Evolutionary conservation across 2,888 invertebrate species (phyloP), one percentile per base, ranked within the genome.

Genomic region (Leptarthrus brevirostris): DNA sequence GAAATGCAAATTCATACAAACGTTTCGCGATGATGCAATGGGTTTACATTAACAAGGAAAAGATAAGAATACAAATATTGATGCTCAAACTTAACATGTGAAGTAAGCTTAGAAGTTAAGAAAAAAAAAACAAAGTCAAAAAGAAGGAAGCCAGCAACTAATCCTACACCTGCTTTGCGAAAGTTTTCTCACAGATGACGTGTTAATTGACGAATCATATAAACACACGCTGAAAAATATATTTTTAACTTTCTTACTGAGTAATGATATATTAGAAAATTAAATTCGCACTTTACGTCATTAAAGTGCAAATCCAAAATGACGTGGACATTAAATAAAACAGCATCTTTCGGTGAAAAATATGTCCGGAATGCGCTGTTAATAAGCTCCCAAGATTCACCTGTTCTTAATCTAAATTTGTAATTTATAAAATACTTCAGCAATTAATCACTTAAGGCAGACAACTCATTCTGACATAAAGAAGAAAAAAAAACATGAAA

Each of bases 201-300:
- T n/a, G n/a, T n/a, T 40, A 40, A 40, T 40, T 40, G 40, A 40
- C n/a, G 3, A 40, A 6, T 12, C 12, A 12, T 12, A n/a, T 40
- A 40, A 40, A 40, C 40, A 40, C 3, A 40, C 8, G 12, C 3
- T 40, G 6, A 40, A 40, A 40, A 40, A 12, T 12, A 40, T 40
- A 40, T 49, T 49, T 16, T 49, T 20, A 64, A 44, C 24, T 6
- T 4, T 0, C 4, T 64, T 64, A n/a, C n/a, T n/a, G n/a, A n/a
- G 8, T 8, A 64, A 24, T 64, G n/a, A 64, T 44, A 64, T 18
- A 64, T 64, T 44, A 44, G 20, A 40, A 64, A 47, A 64, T 44
- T 64, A 64, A 64, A 64, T 61, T 40, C n/a, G 24, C 22, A 24
- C n/a, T 2, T n/a, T 14, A 3, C 44, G 24, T n/a, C 40, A 47